Evolutionary conservation across 2,113 vertebrate species (phyloP).

Genomic region (Excalfactoria chinensis): DNA sequence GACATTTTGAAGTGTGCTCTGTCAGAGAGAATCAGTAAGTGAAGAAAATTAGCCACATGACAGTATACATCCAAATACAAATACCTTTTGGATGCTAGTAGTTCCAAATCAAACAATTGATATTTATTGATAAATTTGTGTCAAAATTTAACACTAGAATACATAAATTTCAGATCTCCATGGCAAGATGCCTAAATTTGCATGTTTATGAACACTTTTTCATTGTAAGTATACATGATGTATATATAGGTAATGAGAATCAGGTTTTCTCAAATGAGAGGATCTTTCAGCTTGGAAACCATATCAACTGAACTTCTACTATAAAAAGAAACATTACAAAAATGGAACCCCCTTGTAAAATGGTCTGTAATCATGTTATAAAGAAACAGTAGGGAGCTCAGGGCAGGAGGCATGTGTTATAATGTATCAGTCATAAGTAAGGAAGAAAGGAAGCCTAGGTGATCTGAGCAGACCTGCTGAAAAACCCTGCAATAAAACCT

Average conservation of each 20-base stretch:
- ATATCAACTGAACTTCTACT: not conserved
- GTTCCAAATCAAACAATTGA: not conserved
- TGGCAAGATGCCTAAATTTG: not conserved
- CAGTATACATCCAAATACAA: not conserved
- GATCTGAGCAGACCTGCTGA: not conserved
- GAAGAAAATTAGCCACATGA: not conserved
- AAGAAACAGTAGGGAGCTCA: not conserved
- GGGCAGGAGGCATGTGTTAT: not conserved
- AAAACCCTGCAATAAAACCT: not conserved
- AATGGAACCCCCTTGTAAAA: not conserved
- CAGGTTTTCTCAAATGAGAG: not conserved
- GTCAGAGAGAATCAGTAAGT: not conserved
- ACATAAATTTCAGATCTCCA: not conserved
- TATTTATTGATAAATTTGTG: not conserved
- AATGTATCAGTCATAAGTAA: not conserved
- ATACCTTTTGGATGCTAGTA: not conserved
- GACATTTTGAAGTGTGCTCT: not conserved
- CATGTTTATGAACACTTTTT: not conserved
- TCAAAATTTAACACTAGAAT: not conserved
- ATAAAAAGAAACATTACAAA: not conserved
- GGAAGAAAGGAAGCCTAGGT: conserved; percentile 47
- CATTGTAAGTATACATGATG: not conserved
- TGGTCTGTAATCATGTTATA: not conserved
- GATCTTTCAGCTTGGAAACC: not conserved
- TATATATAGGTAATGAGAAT: not conserved